Base-by-base conservation (phyloP, 2,888 invertebrate genomes). In the Uloborus plumipes region DNA sequence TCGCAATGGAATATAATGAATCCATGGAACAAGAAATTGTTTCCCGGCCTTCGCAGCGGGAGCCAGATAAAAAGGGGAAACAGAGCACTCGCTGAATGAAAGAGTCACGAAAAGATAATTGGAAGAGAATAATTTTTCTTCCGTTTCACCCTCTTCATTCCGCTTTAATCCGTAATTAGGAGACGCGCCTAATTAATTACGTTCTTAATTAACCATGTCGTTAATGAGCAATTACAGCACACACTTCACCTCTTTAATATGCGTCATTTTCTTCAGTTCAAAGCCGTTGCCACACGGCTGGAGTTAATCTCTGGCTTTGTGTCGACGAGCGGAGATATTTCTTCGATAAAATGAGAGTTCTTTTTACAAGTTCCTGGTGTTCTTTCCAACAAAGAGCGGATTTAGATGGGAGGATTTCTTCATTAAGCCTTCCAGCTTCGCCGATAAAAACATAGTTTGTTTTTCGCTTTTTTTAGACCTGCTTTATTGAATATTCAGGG, bases 171-270 rank as follows among this genome's bases (percentile, higher is more conserved):
- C 78, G 31, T 78, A 71, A 78, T 78, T 78, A 78, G 62, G 71
- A 71, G 71, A 39, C 58, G 58, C 50, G 53, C 64, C 78, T 78
- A 66, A 78, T 78, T 78, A 78, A 78, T 78, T 78, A 78, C 55
- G 31, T 65, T 50, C 71, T 71, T 78, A 78, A 78, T 78, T 78
- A 78, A 78, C 78, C 78, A 78, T 58, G 78, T 78, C 78, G 71
- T 71, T 78, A 78, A 78, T 78, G 78, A 65, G 78, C 78, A 78
- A 78, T 78, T 78, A 78, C 55, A 61, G 55, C 18, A 58, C 31
- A 65, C 49, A 66, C 65, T 70, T 49, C 58, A 66, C 22, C 26
- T 66, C 26, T 15, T 26, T 66, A 49, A 66, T 51, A 51, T 66
- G 51, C 26, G n/a, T 22, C 74, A 9, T 49, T 31, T 55, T 74